These are phyloP conservation scores for Hycleus cichorii DNA, from an alignment of 1,140 invertebrate genomes.

Conservation along the genomic window DNA sequence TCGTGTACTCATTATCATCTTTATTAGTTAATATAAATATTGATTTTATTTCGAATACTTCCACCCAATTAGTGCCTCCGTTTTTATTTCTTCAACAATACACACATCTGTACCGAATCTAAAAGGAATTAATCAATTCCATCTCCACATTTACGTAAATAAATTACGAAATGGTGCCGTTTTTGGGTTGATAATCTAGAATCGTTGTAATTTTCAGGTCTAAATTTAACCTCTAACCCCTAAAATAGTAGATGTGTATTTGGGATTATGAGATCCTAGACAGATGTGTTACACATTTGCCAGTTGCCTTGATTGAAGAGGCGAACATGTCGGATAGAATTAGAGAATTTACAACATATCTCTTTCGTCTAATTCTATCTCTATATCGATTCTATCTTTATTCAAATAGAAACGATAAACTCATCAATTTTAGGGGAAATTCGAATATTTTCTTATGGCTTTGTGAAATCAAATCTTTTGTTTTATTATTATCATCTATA, in stretches of 20 bases:
- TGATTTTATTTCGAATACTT: too few relatives aligned
- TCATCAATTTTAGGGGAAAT: background rate
- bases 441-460: constrained; percentile 1
- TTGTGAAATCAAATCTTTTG: constrained; percentile 37
- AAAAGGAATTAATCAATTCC: too few relatives aligned
- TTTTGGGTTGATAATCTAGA: too few relatives aligned
- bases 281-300: background rate
- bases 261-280: background rate
- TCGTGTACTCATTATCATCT: background rate
- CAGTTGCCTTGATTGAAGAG: background rate
- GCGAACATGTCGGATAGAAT: background rate
- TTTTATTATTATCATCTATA: constrained; percentile 30
- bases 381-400: background rate
- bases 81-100: too few relatives aligned
- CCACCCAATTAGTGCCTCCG: too few relatives aligned
- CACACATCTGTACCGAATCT: too few relatives aligned
- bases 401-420: too few relatives aligned
- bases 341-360: background rate
- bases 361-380: background rate
- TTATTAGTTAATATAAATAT: background rate
- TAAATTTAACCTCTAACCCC: background rate
- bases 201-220: too few relatives aligned
- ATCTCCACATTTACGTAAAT: too few relatives aligned
- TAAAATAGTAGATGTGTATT: background rate
- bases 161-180: too few relatives aligned